A percentile compares a stretch with the other conserved stretches of the same genome.
Evolutionary conservation across 2,888 invertebrate species (phyloP).

Genomic region (Sminthurinus aureus): DNA sequence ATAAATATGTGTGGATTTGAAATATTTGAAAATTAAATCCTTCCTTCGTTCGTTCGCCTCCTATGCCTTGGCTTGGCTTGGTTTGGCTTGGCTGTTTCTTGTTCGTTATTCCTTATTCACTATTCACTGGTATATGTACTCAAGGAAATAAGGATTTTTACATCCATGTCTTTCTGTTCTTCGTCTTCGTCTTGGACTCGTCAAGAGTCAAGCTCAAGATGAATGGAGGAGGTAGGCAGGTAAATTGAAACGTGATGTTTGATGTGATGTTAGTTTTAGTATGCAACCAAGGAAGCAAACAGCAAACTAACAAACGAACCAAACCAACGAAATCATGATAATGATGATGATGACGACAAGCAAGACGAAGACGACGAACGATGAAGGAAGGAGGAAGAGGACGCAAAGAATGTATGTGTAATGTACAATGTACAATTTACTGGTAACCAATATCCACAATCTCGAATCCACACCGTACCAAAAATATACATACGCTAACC

Average conservation of each 20-base stretch:
- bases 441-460: not conserved
- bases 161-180: not conserved
- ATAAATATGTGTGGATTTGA: conserved; percentile 1
- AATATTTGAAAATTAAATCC: conserved; percentile 10
- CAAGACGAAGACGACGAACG: too few species aligned
- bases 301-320: not conserved
- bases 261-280: conserved; percentile 17
- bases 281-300: conserved; percentile 13
- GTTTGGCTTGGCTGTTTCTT: not conserved
- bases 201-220: too few species aligned
- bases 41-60: too few species aligned
- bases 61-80: not conserved
- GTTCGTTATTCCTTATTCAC: not conserved
- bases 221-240: conserved; percentile 30
- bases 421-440: not conserved
- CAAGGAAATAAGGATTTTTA: not conserved
- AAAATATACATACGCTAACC: not conserved
- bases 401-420: conserved; percentile 10
- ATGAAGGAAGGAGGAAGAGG: not conserved
- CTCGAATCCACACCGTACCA: not conserved
- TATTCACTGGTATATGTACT: not conserved
- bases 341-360: too few species aligned
- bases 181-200: not conserved
- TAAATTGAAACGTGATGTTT: conserved; percentile 42
- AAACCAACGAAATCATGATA: too few species aligned